Evolutionary conservation across 92 coral and sea anemone genomes (phyloP), one percentile per base, ranked within the genome.

Genomic region (Galaxea fascicularis): DNA sequence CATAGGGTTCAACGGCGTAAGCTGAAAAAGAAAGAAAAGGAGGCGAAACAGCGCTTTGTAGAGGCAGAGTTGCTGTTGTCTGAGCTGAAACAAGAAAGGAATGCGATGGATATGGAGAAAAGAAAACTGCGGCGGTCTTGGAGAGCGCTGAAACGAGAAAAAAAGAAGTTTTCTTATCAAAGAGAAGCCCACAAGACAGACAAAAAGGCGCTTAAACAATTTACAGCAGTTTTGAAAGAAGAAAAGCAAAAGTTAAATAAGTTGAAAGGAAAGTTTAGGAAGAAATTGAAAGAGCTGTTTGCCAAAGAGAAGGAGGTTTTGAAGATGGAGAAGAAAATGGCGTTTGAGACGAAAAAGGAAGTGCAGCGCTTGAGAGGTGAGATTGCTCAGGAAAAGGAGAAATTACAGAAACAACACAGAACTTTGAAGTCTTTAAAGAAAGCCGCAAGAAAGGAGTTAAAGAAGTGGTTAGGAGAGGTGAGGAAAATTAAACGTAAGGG

Each of bases 211-310:
- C 30, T 89, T 25, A 84, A 86, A 65, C 71, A 79, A 30, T 73
- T 92, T 11, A 73, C 69, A 31, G 65, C 60, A 20, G 51, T 76
- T 10, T 63, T 94, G 71, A 84, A 84, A 52, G 76, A 62, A 11
- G 93, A 93, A 67, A 96, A 91, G 59, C 85, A 65, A 44, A 89
- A 72, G 28, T 70, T 93, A 59, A 93, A 91, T 76, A 76, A 81
- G 15, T 78, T 92, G 94, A 94, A 93, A 46, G 86, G 68, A 28
- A 78, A 85, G 57, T 87, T 90, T 15, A 75, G 81, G 76, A 83
- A 89, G 27, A 86, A 85, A 41, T 35, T 90, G 57, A 92, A 88
- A 41, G 78, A 88, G 47, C 56, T 81, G 24, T 86, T 95, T 56
- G 70, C 80, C 7, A 82, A 75, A 51, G 91, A 95, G 73, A 86